Base-by-base conservation (phyloP, 2,888 invertebrate genomes). In the Ischnus inquisitorius region DNA sequence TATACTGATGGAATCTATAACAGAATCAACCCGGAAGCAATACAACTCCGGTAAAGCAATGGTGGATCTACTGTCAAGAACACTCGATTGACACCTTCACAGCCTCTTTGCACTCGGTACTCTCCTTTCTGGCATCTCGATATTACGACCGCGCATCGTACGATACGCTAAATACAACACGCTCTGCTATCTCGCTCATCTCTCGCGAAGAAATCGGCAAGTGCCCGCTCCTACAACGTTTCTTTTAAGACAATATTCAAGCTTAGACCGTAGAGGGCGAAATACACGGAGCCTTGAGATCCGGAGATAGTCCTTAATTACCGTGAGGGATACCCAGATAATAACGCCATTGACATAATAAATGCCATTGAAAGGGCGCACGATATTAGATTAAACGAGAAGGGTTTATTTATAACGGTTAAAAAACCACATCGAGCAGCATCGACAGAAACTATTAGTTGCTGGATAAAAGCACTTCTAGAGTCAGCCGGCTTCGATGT, bases 391-490 rank as follows among this genome's bases (percentile, higher is more conserved):
- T 28, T 3, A 2, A 39, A 64, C 14, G 57, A 4, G 0, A 80
- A 76, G 22, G 78, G 22, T 5, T 39, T 86, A 12, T 79, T 85
- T 2, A 79, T 88, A 16, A 4, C 75, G 8, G 76, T 79, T 1
- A 46, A 57, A 3, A 84, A 84, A 19, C 86, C 86, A 0, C 67
- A 34, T 77, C 54, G 41, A 1, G 43, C 81, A 6, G 86, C 81
- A 43, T 51, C 82, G 25, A 22, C 83, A 1, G 86, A 87, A 78
- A 87, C 87, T n/a, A 80, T 87, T 2, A 78, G 86, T 12, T 85
- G 86, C 46, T 88, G 87, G 88, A 81, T 89, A 22, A 88, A 89
- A 77, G 41, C 84, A 0, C 16, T 86, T 0, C 64, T 86, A 8
- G n/a, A 8, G 8, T 79, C 86, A 62, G 84, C 76, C 3, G 87